phyloP scores from a whole-genome alignment of 2,888 invertebrate species.

The Chloroclystis v-ata region DNA sequence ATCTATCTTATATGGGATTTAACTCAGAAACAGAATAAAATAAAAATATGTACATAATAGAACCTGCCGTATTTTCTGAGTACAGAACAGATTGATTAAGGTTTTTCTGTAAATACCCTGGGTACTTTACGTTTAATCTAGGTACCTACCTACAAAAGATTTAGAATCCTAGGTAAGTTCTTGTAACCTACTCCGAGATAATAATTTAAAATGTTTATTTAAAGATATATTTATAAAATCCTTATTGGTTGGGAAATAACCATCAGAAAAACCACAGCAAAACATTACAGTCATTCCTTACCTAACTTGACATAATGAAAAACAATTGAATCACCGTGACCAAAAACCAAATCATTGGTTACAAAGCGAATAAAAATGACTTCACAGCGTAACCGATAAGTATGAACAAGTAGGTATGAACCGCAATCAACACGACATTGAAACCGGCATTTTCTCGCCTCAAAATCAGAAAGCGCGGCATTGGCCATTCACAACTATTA shows the following conservation, averaged over 20 bases:
- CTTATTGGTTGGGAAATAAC: neutral
- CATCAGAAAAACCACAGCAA: neutral
- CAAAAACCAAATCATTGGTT: constrained; percentile 12
- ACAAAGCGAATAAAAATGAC: constrained; percentile 43
- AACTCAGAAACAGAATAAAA: too few species aligned
- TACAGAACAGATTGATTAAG: too few species aligned
- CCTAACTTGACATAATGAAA: constrained; percentile 13
- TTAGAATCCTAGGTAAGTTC: too few species aligned
- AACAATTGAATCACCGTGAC: constrained; percentile 18
- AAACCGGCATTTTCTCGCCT: constrained; percentile 56
- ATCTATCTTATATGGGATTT: too few species aligned
- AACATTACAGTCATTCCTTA: constrained; percentile 2
- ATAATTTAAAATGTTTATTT: too few species aligned
- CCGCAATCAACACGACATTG: constrained; percentile 53
- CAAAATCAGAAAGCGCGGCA: constrained; percentile 76
- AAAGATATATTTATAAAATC: too few species aligned
- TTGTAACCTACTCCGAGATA: too few species aligned
- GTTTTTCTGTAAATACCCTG: too few species aligned
- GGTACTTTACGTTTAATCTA: too few species aligned
- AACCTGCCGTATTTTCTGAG: too few species aligned
- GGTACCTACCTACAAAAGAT: too few species aligned
- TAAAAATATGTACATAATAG: too few species aligned
- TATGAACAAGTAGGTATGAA: constrained; percentile 47
- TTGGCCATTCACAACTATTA: constrained; percentile 29
- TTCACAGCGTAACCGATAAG: constrained; percentile 53